Conservation (phyloP, 1,140 invertebrate genomes). For the Polypedilum pembai region DNA sequence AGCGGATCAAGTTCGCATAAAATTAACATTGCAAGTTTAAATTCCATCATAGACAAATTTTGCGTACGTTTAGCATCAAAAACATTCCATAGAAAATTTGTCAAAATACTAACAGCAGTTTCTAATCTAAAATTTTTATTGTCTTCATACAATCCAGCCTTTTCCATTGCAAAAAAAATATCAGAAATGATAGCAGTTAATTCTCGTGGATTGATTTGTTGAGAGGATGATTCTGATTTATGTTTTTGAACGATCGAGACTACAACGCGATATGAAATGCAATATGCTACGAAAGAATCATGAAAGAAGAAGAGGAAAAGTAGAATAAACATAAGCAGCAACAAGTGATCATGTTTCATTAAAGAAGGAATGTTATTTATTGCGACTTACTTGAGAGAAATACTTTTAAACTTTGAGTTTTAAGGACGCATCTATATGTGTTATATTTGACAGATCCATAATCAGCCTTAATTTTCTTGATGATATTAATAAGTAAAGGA, state of each 20-base stretch:
- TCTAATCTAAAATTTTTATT: conserved; percentile 35
- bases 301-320: background rate
- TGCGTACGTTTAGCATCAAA: conserved; percentile 41
- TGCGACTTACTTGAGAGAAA: conserved; percentile 38
- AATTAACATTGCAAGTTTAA: conserved; percentile 39
- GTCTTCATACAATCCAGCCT: conserved; percentile 39
- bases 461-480: conserved; percentile 36
- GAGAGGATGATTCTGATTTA: conserved; percentile 34
- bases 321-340: background rate
- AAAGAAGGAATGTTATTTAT: background rate
- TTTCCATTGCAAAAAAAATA: conserved; percentile 40
- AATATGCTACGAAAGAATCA: conserved; percentile 27
- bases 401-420: conserved; percentile 39
- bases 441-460: conserved; percentile 40
- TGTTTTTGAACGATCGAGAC: conserved; percentile 39
- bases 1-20: conserved; percentile 36
- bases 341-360: background rate
- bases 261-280: conserved; percentile 39
- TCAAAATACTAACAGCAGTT: conserved; percentile 34
- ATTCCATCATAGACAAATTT: conserved; percentile 40
- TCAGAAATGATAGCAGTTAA: conserved; percentile 40
- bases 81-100: conserved; percentile 42
- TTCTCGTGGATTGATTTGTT: conserved; percentile 39
- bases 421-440: conserved; percentile 40
- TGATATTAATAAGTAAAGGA: conserved; percentile 35